phyloP scores from a whole-genome alignment of 1,140 invertebrate genomes.

The Dinoponera quadriceps region DNA sequence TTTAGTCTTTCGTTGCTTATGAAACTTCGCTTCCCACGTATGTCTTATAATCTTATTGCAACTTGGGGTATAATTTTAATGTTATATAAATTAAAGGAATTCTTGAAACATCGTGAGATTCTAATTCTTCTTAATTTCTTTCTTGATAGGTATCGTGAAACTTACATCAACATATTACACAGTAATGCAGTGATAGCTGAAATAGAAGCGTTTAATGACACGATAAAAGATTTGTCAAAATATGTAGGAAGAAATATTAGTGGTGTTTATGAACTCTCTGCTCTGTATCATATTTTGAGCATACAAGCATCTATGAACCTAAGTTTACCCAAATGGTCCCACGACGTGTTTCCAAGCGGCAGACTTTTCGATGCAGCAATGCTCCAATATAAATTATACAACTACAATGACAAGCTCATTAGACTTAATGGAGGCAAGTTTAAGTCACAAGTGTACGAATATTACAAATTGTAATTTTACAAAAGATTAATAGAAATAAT shows the following conservation, averaged over 20 bases:
- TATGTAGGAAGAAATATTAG: slow-evolving; percentile 6
- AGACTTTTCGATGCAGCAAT: not conserved
- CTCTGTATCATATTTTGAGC: not conserved
- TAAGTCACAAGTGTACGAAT: not conserved
- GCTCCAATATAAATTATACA: not conserved
- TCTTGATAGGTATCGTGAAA: not conserved
- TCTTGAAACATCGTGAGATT: too few relatives aligned
- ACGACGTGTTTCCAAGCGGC: not conserved
- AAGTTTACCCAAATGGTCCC: not conserved
- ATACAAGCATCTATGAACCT: not conserved
- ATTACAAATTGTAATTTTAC: slow-evolving; percentile 12
- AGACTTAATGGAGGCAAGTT: slow-evolving; percentile 22
- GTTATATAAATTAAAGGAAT: too few relatives aligned
- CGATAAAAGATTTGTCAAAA: not conserved
- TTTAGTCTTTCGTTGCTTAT: too few relatives aligned
- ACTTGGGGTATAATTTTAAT: too few relatives aligned
- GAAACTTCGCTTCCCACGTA: too few relatives aligned
- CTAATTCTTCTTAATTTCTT: too few relatives aligned
- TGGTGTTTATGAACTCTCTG: accelerated
- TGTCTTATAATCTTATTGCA: too few relatives aligned
- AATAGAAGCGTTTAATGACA: not conserved
- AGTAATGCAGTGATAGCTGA: not conserved
- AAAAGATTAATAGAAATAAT: not conserved
- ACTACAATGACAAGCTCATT: not conserved
- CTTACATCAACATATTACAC: too few relatives aligned